Conservation (phyloP, 2,113 vertebrate species). For the Pogona vitticeps region DNA sequence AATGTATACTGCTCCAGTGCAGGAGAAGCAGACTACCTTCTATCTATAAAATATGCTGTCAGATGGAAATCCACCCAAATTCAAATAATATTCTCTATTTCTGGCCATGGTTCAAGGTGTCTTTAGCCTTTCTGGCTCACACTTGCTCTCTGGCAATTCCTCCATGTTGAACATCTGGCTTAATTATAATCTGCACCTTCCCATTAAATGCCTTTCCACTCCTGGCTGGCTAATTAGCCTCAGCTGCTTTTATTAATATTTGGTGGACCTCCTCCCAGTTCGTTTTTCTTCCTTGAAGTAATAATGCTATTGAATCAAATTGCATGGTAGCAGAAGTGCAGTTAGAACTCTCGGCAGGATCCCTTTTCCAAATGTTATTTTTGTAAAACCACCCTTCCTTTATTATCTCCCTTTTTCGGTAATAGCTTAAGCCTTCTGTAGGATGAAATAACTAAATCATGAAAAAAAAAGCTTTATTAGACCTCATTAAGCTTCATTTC, state of each 20-base stretch:
- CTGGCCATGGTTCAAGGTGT: slow-evolving; percentile 1
- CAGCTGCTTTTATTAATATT: slow-evolving; percentile 26
- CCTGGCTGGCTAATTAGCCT: slow-evolving; percentile 17
- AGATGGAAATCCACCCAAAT: not conserved
- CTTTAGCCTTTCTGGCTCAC: slow-evolving; percentile 6
- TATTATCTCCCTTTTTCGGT: not conserved
- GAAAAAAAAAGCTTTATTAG: not conserved
- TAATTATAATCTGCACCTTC: slow-evolving; percentile 20
- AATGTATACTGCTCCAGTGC: not conserved
- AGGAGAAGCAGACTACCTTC: not conserved
- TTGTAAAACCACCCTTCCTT: not conserved
- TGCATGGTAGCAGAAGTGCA: not conserved
- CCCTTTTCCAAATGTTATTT: not conserved
- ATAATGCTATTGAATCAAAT: not conserved
- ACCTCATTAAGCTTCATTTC: slow-evolving; percentile 4
- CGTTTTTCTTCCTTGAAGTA: not conserved
- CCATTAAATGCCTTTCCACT: not conserved
- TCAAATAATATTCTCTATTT: not conserved
- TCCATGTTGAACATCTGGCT: slow-evolving; percentile 26
- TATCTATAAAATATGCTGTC: not conserved
- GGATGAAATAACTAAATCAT: not conserved
- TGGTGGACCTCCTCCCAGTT: not conserved
- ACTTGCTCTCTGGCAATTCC: slow-evolving; percentile 12
- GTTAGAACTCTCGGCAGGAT: not conserved
- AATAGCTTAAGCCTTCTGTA: not conserved